Evolutionary conservation across 2,888 invertebrate species (phyloP).

Genomic region (Lasioglossum zephyrum): DNA sequence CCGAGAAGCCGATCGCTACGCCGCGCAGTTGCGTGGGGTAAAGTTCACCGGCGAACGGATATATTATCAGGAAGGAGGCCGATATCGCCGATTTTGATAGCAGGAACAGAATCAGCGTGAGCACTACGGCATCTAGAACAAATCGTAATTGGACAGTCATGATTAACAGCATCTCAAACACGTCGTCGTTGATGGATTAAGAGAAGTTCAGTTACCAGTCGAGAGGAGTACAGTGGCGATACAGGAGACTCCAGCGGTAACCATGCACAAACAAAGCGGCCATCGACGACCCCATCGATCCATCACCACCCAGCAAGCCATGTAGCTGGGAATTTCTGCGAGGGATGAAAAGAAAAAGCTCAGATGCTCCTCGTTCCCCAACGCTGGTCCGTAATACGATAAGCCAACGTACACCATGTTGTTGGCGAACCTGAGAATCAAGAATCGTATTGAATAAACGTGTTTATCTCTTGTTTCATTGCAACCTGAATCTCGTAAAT

Average conservation of each 20-base stretch:
- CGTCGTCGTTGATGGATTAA: constrained; percentile 31
- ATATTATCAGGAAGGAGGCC: constrained; percentile 95
- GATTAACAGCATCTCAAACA: not conserved
- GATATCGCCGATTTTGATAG: constrained; percentile 95
- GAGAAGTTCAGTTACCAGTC: constrained; percentile 85
- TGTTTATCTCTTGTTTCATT: not conserved
- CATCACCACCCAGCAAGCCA: constrained; percentile 95
- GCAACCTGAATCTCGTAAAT: not conserved
- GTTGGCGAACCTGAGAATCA: constrained; percentile 89
- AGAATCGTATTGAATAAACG: not conserved
- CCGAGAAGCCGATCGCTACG: constrained; percentile 95
- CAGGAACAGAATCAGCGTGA: constrained; percentile 91
- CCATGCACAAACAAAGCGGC: constrained; percentile 92
- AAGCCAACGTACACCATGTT: constrained; percentile 96
- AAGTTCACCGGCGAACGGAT: constrained; percentile 96
- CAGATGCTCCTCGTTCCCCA: constrained; percentile 94
- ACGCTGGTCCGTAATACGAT: constrained; percentile 95
- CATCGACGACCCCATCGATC: constrained; percentile 94
- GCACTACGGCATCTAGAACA: constrained; percentile 88
- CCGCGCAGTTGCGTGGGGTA: constrained; percentile 96
- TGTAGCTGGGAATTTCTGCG: constrained; percentile 95
- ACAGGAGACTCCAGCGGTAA: constrained; percentile 91
- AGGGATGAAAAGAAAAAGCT: constrained; percentile 94
- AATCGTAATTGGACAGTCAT: not conserved
- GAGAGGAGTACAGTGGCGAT: constrained; percentile 94